A percentile compares a stretch with the other conserved stretches of the same genome.
These are phyloP conservation scores for Lottia scabra DNA, from an alignment of 2,888 invertebrate genomes.

Conservation along the genomic window DNA sequence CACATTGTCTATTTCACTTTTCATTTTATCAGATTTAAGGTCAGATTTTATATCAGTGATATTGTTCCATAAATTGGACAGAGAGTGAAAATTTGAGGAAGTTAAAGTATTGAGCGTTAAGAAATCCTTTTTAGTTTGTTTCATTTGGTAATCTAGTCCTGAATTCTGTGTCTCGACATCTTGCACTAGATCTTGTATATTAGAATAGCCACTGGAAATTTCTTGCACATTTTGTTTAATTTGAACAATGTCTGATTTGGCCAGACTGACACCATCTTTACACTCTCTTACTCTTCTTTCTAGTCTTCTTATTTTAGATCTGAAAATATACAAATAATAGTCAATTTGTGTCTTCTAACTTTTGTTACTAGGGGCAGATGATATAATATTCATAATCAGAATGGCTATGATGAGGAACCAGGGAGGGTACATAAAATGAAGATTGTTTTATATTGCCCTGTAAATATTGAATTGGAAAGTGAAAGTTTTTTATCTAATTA, in stretches of 20 bases:
- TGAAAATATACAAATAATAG: slow-evolving; percentile 7
- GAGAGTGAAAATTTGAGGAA: neutral
- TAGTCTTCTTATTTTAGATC: slow-evolving; percentile 22
- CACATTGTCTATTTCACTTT: neutral
- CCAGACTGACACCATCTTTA: slow-evolving; percentile 32
- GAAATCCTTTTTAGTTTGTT: slow-evolving; percentile 1
- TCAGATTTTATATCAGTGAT: neutral
- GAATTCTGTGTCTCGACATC: slow-evolving; percentile 33
- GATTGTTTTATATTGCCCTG: too few relatives aligned
- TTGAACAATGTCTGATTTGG: slow-evolving; percentile 51
- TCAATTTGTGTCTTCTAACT: too few relatives aligned
- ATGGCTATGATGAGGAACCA: too few relatives aligned
- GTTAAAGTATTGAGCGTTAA: neutral
- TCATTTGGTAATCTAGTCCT: slow-evolving; percentile 20
- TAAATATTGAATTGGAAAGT: too few relatives aligned
- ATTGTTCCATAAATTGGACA: neutral
- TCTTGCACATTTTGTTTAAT: slow-evolving; percentile 49
- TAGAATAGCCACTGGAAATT: slow-evolving; percentile 36
- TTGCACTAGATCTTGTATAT: slow-evolving; percentile 36
- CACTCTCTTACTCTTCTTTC: slow-evolving; percentile 28
- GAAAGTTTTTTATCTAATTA: too few relatives aligned
- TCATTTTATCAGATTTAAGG: neutral
- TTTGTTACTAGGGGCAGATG: too few relatives aligned
- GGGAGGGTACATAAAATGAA: too few relatives aligned
- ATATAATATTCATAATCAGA: too few relatives aligned